Evolutionary conservation across 2,888 invertebrate species (phyloP).

Genomic region (Sycophila texana): DNA sequence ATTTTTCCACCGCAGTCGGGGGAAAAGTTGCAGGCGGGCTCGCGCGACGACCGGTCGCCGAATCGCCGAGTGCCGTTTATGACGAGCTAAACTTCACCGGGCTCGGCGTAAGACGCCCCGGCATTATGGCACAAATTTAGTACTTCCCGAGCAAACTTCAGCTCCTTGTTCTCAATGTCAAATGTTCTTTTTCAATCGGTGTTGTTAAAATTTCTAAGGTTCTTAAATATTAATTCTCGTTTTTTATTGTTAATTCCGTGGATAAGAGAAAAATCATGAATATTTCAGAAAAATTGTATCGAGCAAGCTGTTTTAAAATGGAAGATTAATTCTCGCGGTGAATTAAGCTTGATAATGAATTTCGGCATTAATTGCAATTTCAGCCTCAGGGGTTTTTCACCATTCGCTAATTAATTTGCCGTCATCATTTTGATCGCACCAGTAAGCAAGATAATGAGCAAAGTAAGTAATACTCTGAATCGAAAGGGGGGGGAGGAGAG

Average conservation of each 20-base stretch:
- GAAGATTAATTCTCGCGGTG: no score
- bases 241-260: no score
- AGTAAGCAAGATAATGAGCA: constrained; percentile 17
- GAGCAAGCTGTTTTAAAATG: no score
- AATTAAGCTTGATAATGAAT: not conserved
- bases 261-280: no score
- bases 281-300: no score
- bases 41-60: constrained; percentile 25
- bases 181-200: constrained; percentile 16
- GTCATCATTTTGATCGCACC: not conserved
- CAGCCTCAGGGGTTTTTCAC: not conserved
- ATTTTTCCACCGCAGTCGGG: constrained; percentile 57
- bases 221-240: not conserved
- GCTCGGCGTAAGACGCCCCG: not conserved
- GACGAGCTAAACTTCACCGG: constrained; percentile 42
- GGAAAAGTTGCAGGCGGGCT: constrained; percentile 13
- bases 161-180: constrained; percentile 12
- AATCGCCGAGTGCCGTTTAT: constrained; percentile 49
- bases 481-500: not conserved
- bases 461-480: constrained; percentile 10
- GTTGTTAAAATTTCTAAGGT: not conserved
- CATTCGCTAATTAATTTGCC: not conserved
- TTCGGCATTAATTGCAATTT: not conserved
- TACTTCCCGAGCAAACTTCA: constrained; percentile 41
- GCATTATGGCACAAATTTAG: constrained; percentile 50